Percentiles rank a stretch among this genome's conserved stretches.
These are phyloP conservation scores for Drosophila kambysellisi DNA, from an alignment of 2,888 invertebrate genomes.

Conservation along the genomic window DNA sequence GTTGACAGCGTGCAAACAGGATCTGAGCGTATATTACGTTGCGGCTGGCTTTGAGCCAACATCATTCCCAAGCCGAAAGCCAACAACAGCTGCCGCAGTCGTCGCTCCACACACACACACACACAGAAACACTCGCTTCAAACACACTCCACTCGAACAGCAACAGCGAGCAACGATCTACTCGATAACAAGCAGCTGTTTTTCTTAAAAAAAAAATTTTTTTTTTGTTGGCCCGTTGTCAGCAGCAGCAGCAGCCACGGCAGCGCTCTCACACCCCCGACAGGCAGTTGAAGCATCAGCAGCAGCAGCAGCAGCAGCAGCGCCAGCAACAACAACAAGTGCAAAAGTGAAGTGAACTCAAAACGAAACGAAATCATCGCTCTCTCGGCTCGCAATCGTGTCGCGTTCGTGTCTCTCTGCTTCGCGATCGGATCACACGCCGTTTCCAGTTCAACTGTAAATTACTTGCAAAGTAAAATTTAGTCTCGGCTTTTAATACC, in stretches of 20 bases:
- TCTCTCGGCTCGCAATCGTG: conserved; percentile 15
- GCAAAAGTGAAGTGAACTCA: conserved; percentile 78
- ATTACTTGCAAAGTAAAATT: conserved; percentile 83
- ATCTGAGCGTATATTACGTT: conserved; percentile 83
- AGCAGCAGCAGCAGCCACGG: conserved; percentile 20
- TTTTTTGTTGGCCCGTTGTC: conserved; percentile 37
- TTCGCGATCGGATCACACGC: conserved; percentile 50
- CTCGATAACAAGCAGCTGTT: conserved; percentile 58
- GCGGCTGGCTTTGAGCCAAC: conserved; percentile 83
- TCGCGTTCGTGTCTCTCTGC: conserved; percentile 42
- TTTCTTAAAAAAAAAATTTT: not conserved
- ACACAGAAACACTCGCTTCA: conserved; percentile 16
- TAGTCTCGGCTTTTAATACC: conserved; percentile 83
- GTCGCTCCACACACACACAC: conserved; percentile 24
- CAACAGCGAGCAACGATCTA: conserved; percentile 26
- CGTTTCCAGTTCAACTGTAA: conserved; percentile 65
- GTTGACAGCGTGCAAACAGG: conserved; percentile 80
- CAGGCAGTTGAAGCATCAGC: conserved; percentile 16
- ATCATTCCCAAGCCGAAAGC: conserved; percentile 80
- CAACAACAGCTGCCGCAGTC: conserved; percentile 58
- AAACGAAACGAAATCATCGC: conserved; percentile 19
- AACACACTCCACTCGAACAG: conserved; percentile 32
- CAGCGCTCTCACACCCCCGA: conserved; percentile 27
- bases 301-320: conserved; percentile 7
- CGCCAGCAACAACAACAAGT: conserved; percentile 54